phyloP scores from a whole-genome alignment of 1,140 invertebrate genomes.

The Planococcus citri region DNA sequence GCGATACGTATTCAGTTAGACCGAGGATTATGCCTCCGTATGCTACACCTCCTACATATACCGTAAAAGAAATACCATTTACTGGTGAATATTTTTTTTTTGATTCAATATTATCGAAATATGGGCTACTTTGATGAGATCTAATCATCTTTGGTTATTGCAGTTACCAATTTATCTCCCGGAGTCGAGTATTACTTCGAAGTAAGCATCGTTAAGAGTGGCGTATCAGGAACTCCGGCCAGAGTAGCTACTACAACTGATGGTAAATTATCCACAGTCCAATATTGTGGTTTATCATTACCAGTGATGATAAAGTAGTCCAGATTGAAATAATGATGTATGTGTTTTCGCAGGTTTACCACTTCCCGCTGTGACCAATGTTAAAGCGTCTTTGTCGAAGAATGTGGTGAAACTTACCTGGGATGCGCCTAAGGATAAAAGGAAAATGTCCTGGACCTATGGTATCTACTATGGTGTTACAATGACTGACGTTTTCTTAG shows the following conservation, averaged over 20 bases:
- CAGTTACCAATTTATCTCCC: slow-evolving; percentile 43
- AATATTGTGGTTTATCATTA: slow-evolving; percentile 17
- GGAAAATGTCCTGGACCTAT: not conserved
- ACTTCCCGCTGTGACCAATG: not conserved
- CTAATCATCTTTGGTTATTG: too few species aligned
- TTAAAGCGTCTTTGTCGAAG: slow-evolving; percentile 15
- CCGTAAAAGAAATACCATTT: slow-evolving; percentile 30
- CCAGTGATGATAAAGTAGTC: slow-evolving; percentile 14
- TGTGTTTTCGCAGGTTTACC: not conserved
- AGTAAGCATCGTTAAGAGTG: slow-evolving; percentile 46
- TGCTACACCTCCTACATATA: slow-evolving; percentile 22
- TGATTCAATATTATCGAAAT: too few species aligned
- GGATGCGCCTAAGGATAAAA: slow-evolving; percentile 5
- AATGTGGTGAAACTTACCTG: not conserved
- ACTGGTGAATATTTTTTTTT: slow-evolving; percentile 29
- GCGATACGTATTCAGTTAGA: not conserved
- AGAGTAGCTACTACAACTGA: slow-evolving; percentile 38
- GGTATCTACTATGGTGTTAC: slow-evolving; percentile 27
- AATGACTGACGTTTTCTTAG: slow-evolving; percentile 34
- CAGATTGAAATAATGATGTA: too few species aligned
- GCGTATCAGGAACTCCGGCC: slow-evolving; percentile 42
- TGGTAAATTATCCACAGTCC: slow-evolving; percentile 33
- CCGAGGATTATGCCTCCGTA: slow-evolving; percentile 38
- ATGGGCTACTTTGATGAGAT: too few species aligned
- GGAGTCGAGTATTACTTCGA: slow-evolving; percentile 46